These are phyloP conservation scores for Barypeithes pellucidus DNA, from an alignment of 2,888 invertebrate genomes.

Conservation along the genomic window DNA sequence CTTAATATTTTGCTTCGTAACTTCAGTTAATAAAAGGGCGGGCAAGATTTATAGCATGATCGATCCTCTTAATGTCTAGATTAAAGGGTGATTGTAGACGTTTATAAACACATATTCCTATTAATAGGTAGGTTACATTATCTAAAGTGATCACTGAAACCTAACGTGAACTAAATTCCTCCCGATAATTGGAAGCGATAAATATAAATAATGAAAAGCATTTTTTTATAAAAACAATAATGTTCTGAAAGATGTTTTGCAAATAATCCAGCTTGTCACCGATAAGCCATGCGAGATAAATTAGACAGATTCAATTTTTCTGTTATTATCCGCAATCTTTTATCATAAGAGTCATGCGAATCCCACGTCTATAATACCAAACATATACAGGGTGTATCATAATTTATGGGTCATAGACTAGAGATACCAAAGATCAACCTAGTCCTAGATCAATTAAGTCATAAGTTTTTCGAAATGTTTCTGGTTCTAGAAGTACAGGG, in stretches of 20 bases:
- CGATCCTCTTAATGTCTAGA: no score
- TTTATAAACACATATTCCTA: background rate
- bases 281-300: background rate
- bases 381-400: no score
- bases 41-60: no score
- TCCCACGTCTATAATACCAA: background rate
- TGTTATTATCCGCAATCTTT: background rate
- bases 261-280: background rate
- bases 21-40: no score
- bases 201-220: background rate
- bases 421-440: no score
- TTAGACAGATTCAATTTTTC: background rate
- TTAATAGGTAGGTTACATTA: background rate
- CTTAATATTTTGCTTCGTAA: no score
- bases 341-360: background rate
- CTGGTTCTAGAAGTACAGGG: no score
- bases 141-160: background rate
- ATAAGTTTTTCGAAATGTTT: no score
- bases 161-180: background rate
- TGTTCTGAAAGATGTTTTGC: constrained; percentile 8
- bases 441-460: no score
- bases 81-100: no score
- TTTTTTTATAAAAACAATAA: background rate
- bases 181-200: background rate
- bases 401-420: no score